Evolutionary conservation across 2,113 vertebrate genomes (phyloP), one percentile per base, ranked within the genome.

Genomic region (Trachemys scripta): DNA sequence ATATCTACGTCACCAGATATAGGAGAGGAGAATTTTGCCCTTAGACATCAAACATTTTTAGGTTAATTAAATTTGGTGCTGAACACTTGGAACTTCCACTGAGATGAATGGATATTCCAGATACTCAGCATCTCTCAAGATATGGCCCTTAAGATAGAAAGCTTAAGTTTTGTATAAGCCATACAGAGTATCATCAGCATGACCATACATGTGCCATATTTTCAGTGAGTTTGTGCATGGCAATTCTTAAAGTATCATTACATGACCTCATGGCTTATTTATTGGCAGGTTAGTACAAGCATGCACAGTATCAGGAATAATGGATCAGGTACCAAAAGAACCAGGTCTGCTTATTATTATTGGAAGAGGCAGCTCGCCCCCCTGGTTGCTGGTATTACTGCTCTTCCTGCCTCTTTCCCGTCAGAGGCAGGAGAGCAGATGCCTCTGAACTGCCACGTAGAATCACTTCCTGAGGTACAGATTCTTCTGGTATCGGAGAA

Each of bases 161-260:
- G 19, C 31, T 35, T 19, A 14, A 8, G 11, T 85, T 29, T 87
- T 80, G 22, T 79, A 22, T 72, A 22, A 3, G 31, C 49, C 47
- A 56, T 1, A 0, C 4, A 1, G 29, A n/a, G 27, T 69, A 92
- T 56, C 35, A 87, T 29, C 29, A 13, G 31, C 50, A 4, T 51
- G 45, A 17, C n/a, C 10, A 2, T 35, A 31, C 24, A 51, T 5
- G 29, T 3, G 13, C 10, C 27, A 38, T 45, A 27, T 72, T 50
- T 80, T 24, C n/a, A 56, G 56, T 49, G 31, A 50, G 6, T 38
- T 59, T 88, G 20, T 17, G 38, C 62, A 38, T 0, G 0, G 27
- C 35, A 80, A 56, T 91, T 90, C 53, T 78, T 72, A 92, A 87
- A 83, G 65, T n/a, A 69, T n/a, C 24, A 59, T 10, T 59, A 29